Evolutionary conservation across 2,888 invertebrate genomes (phyloP), one percentile per base, ranked within the genome.

Genomic region (Eurytoma californica): DNA sequence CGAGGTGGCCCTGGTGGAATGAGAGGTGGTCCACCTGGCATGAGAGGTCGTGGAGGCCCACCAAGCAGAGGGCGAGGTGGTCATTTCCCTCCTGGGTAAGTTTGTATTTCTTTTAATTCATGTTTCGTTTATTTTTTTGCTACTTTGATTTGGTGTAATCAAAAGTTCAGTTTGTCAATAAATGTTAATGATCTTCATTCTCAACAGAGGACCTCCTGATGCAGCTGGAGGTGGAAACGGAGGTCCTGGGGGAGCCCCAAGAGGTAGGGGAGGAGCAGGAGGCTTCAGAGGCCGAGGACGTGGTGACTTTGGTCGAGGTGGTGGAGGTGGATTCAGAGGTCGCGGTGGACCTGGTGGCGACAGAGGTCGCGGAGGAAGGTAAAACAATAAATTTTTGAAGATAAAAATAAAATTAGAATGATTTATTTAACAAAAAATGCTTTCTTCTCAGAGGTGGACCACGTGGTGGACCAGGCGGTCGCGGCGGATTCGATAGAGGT

Each of bases 401-500:
- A 9, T 7, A 39, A 39, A 39, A 39, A 39, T 9, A 39, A 39
- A 9, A 9, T 7, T 9, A 39, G 53, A 53, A 30, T 9, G 0
- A 24, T 47, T 47, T 30, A 28, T 53, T 39, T 24, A 24, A 24
- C 24, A 24, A 24, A 24, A 39, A 39, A 39, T 39, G 9, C 39
- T 30, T n/a, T 30, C 28, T 7, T 75, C 73, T 7, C 20, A 76
- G 81, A 51, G 79, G 81, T 18, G 79, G 79, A 24, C 76, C 75
- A 30, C 72, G 78, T 0, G 80, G 80, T 9, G 80, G 69, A 5
- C 76, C 76, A 30, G 69, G 78, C 18, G 76, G 81, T 18, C 68
- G 77, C 3, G 90, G 90, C 87, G 88, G 91, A 86, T 88, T 90
- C 85, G 87, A 90, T 86, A 90, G 91, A 86, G 91, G 92, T 85